Percentiles rank a stretch among this genome's conserved stretches.
These are phyloP conservation scores for Creontiades dilutus DNA, from an alignment of 2,888 invertebrate genomes.

Conservation along the genomic window DNA sequence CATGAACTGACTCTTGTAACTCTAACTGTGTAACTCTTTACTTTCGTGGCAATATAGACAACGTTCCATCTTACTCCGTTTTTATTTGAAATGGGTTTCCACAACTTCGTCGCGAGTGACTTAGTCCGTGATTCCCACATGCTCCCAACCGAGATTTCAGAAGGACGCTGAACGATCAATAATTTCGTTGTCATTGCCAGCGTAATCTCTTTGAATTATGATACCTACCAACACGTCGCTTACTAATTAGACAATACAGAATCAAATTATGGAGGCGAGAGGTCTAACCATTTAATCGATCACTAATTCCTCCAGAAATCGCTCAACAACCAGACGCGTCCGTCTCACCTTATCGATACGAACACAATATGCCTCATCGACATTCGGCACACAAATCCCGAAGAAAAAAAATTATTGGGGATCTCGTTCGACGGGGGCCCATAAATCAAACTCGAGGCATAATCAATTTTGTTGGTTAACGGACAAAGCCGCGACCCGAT, in stretches of 20 bases:
- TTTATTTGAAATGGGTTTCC: no score
- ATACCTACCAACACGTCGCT: no score
- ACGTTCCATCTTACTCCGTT: no score
- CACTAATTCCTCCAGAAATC: background rate
- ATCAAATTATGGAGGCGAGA: background rate
- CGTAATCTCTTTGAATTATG: no score
- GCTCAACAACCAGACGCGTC: background rate
- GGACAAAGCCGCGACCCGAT: conserved; percentile 43
- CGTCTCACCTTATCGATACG: background rate
- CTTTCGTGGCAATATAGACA: no score
- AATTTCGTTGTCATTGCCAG: no score
- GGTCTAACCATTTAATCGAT: background rate
- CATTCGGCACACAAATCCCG: background rate
- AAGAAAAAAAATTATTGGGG: background rate
- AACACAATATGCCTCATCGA: conserved; percentile 46
- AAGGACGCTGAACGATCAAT: no score
- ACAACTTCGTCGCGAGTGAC: no score
- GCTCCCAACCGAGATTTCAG: no score
- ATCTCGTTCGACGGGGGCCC: background rate
- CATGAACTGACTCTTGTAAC: no score
- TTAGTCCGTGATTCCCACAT: no score
- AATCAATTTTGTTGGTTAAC: conserved; percentile 51
- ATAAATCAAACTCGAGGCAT: conserved; percentile 60
- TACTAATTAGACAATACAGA: background rate
- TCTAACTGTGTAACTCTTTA: no score